These are phyloP conservation scores for Lutjanus argentimaculatus DNA, from an alignment of 2,797 vertebrate species.

Conservation along the genomic window DNA sequence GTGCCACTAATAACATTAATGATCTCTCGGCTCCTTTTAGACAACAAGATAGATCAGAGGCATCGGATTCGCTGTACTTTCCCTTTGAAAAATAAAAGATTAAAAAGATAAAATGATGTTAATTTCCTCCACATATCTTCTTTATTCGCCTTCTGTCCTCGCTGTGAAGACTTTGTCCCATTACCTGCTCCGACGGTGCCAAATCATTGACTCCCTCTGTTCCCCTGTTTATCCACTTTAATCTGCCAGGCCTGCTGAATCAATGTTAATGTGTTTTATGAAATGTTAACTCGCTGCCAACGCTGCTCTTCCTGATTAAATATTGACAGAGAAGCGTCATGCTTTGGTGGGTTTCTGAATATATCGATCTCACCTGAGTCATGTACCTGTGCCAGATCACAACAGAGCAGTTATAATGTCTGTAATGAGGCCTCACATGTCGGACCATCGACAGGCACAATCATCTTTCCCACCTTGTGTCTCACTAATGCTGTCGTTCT, in stretches of 20 bases:
- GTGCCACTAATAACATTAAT: slow-evolving; percentile 59
- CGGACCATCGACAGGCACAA: not conserved
- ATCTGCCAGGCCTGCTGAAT: slow-evolving; percentile 61
- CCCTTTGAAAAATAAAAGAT: slow-evolving; percentile 11
- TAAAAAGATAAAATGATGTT: slow-evolving; percentile 9
- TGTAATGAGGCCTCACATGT: not conserved
- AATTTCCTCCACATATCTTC: slow-evolving; percentile 11
- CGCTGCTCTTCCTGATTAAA: slow-evolving; percentile 72
- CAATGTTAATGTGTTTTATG: slow-evolving; percentile 78
- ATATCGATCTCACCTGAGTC: slow-evolving; percentile 51
- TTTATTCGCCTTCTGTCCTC: slow-evolving; percentile 22
- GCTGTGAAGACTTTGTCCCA: slow-evolving; percentile 25
- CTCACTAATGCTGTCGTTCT: not conserved
- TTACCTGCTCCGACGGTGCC: slow-evolving; percentile 50
- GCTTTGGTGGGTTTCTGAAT: slow-evolving; percentile 47
- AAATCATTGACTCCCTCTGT: slow-evolving; percentile 48
- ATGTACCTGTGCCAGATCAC: not conserved
- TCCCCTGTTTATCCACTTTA: slow-evolving; percentile 59
- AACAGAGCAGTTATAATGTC: not conserved
- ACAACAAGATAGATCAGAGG: slow-evolving; percentile 2
- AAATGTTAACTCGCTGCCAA: slow-evolving; percentile 71
- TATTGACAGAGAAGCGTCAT: slow-evolving; percentile 69
- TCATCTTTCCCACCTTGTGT: not conserved
- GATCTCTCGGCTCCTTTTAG: slow-evolving; percentile 14
- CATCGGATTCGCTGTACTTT: slow-evolving; percentile 5